Percentiles rank a stretch among this genome's conserved stretches.
Evolutionary conservation across 1,140 invertebrate species (phyloP).

Genomic region (Andricus grossulariae): DNA sequence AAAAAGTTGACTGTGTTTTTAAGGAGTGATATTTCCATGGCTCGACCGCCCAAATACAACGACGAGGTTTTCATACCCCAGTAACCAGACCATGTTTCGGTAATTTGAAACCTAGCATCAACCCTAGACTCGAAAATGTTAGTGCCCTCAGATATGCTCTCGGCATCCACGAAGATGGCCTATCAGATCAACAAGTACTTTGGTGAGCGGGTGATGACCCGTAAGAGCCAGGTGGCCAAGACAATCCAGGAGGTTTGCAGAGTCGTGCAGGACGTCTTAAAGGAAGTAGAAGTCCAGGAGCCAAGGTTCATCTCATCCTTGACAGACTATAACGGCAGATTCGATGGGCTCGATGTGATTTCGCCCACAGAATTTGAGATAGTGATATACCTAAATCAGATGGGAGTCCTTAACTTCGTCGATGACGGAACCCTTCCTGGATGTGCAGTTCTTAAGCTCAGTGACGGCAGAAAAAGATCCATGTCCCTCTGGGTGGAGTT

Average conservation of each 20-base stretch:
- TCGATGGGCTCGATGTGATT: constrained; percentile 91
- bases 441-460: constrained; percentile 95
- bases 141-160: constrained; percentile 90
- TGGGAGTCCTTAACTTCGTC: constrained; percentile 98
- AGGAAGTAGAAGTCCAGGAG: constrained; percentile 97
- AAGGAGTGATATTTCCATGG: not conserved
- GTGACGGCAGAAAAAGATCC: constrained; percentile 95
- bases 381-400: constrained; percentile 97
- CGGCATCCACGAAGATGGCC: constrained; percentile 88
- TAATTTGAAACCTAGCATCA: not conserved
- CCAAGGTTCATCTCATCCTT: constrained; percentile 95
- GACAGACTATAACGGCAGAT: constrained; percentile 92
- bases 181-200: constrained; percentile 97
- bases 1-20: not conserved
- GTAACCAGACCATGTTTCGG: not conserved
- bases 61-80: not conserved
- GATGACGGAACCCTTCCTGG: constrained; percentile 96
- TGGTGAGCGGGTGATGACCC: constrained; percentile 89
- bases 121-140: constrained; percentile 78
- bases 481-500: constrained; percentile 99
- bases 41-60: not conserved
- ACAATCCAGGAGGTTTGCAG: constrained; percentile 95
- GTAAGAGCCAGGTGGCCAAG: constrained; percentile 89
- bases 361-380: constrained; percentile 96
- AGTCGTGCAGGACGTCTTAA: constrained; percentile 96